Base-by-base conservation (phyloP, 2,797 vertebrate species). In the Manis pentadactyla region DNA sequence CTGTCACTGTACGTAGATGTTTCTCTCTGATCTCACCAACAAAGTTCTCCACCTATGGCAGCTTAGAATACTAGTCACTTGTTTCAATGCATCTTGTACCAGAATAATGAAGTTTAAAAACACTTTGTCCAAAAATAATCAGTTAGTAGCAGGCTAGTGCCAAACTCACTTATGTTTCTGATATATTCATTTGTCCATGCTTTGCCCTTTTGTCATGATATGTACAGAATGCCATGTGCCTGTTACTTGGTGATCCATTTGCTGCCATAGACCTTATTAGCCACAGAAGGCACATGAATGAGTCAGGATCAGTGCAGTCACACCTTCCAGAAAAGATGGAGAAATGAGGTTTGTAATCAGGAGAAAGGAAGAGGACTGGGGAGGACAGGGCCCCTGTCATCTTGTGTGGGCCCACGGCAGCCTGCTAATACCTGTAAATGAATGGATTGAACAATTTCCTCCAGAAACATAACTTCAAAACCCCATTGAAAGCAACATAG, bases 101-200 rank as follows among this genome's bases (percentile, higher is more conserved):
- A 94, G 57, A 87, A 90, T 85, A 29, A 85, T 64, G 31, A 17
- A 57, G 69, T 91, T 69, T 42, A 87, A 96, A 96, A 90, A 85
- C 55, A 31, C 29, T 64, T 73, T 64, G 31, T 71, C 46, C 96
- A 66, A 96, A 96, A 98, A 83, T 85, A 95, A 95, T 85, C 66
- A 94, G n/a, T 93, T 61, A 94, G 68, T 97, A 49, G 63, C 39
- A 92, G 93, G 51, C 61, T 73, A 27, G 34, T 66, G 49, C 63
- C 92, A 87, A 53, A 39, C 39, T 31, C 21, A 27, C 63, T 10
- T 4, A 7, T 18, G 37, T 89, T 87, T 71, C 51, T 66, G 97
- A 57, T 37, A 87, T 7, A 51, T 74, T n/a, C 10, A 46, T 96
- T 63, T 1, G 8, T 4, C 87, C 82, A 66, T 57, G 10, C n/a